These are phyloP conservation scores for Casuarius casuarius DNA, from an alignment of 2,113 vertebrate species.

Conservation along the genomic window DNA sequence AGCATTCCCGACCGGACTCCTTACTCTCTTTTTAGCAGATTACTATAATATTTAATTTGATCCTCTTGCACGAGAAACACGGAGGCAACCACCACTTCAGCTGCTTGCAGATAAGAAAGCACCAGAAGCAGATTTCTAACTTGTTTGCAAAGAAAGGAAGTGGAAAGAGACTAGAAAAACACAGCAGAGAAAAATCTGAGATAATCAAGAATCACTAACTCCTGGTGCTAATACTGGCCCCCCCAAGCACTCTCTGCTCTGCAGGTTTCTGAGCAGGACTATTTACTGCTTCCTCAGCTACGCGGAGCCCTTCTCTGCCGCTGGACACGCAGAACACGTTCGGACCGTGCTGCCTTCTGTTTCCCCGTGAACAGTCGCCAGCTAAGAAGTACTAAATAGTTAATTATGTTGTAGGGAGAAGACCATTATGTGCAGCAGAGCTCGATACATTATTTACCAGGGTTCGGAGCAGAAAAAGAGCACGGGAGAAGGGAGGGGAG, in stretches of 20 bases:
- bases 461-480: background rate
- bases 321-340: accelerated
- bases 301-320: background rate
- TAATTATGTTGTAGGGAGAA: background rate
- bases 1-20: background rate
- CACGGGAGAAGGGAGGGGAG: background rate
- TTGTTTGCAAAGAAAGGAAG: background rate
- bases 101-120: background rate
- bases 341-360: background rate
- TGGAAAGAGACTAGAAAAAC: background rate
- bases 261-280: background rate
- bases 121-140: background rate
- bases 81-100: background rate
- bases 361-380: background rate
- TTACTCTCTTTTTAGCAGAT: background rate
- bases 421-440: background rate
- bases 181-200: background rate
- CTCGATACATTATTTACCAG: conserved; percentile 16
- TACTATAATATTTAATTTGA: background rate
- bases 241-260: no score
- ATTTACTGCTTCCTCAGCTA: background rate
- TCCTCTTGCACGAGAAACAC: background rate
- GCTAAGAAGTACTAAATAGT: background rate
- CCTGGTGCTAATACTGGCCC: background rate
- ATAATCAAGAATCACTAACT: background rate